Evolutionary conservation across 2,113 vertebrate genomes (phyloP), one percentile per base, ranked within the genome.

Genomic region (Acrocephalus kingi): DNA sequence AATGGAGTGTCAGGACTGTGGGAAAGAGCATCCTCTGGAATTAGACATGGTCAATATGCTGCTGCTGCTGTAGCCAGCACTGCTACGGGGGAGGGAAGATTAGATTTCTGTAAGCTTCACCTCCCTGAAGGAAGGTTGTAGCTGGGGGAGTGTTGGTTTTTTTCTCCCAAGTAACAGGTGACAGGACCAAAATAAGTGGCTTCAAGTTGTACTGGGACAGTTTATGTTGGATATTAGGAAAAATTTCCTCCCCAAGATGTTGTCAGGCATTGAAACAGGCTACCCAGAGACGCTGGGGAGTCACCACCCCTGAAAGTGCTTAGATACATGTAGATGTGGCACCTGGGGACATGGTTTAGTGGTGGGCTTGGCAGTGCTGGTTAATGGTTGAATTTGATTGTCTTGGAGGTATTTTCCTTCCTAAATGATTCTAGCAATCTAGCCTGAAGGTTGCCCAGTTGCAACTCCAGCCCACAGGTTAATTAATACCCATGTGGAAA

Each of bases 191-290:
- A 48, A 58, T 4, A 45, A 74, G 35, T 52, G 45, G 10, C 23
- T 49, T 81, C 19, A 20, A 67, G 45, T 67, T 30, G 13, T 12
- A n/a, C 9, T 0, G 0, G 46, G 52, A 5, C 2, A 6, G 37
- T n/a, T 74, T 59, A 39, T 19, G 39, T 6, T 59, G 24, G 45
- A 39, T 67, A 55, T 39, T 39, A 30, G 22, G 45, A 74, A 89
- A 16, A 59, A 17, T 8, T 46, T 39, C 23, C 15, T 74, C 33
- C 23, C 45, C 45, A 52, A 1, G 11, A 16, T 28, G 13, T 45
- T 12, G 14, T 43, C 33, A 59, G 24, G 15, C 28, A 17, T 39
- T n/a, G 23, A 16, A 52, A 74, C 23, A 59, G 28, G 23, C 13
- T 52, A 15, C 9, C 37, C 33, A 46, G 39, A 33, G 19, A 52